Evolutionary conservation across 35 echinoderm and acorn worm species (phyloP).

Genomic region (Ophioderma brevispina): DNA sequence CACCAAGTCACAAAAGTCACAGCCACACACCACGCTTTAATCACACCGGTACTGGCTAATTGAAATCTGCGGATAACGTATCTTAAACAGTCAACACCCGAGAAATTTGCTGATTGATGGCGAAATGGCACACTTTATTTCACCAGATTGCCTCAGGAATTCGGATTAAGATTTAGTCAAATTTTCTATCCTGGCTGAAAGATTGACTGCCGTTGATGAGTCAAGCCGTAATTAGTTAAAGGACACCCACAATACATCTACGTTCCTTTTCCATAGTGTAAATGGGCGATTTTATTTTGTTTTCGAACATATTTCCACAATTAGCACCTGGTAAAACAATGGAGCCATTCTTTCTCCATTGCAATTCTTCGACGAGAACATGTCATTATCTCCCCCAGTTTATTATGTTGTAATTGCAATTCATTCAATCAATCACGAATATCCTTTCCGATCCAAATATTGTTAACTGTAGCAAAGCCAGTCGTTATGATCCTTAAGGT

Average conservation of each 20-base stretch:
- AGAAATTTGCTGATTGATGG: not conserved
- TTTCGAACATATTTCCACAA: not conserved
- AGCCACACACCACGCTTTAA: not conserved
- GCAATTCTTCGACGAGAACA: too few relatives aligned
- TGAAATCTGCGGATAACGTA: not conserved
- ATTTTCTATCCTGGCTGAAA: not conserved
- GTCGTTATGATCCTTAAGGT: too few relatives aligned
- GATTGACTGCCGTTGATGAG: not conserved
- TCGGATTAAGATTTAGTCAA: not conserved
- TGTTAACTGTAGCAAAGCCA: too few relatives aligned
- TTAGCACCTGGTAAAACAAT: not conserved
- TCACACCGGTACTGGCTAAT: not conserved
- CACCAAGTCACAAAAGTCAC: not conserved
- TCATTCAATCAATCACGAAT: too few relatives aligned
- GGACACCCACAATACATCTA: not conserved
- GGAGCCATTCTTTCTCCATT: not conserved
- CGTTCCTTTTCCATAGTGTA: not conserved
- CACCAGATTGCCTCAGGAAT: not conserved
- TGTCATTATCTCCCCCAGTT: too few relatives aligned
- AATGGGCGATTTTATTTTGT: not conserved
- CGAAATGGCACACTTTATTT: not conserved
- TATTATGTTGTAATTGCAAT: too few relatives aligned
- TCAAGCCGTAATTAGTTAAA: not conserved
- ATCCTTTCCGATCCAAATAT: too few relatives aligned
- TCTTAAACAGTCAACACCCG: not conserved